Evolutionary conservation across 2,797 vertebrate species (phyloP), one percentile per base, ranked within the genome.

Genomic region (Ctenosaura bakeri): DNA sequence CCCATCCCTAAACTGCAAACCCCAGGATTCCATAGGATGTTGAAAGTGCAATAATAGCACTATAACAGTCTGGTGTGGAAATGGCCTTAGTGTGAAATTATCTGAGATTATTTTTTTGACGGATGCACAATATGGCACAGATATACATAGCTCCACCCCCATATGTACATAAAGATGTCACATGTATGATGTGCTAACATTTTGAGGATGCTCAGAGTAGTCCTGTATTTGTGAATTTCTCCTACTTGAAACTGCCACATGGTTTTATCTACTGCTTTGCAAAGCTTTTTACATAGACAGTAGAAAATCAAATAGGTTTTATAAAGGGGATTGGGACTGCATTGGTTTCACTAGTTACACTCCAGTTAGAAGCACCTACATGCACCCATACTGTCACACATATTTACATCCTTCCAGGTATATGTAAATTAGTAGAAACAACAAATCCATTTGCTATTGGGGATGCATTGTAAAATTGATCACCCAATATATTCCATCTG

Each of bases 291-390:
- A n/a, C 50, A 76, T 32, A 62, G 12, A n/a, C 52, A 50, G 54
- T 62, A 62, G 16, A 56, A n/a, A 16, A 4, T 64, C 7, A 79
- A n/a, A 88, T 50, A 81, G 5, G 6, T 64, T 76, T 35, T 52
- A 32, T 10, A n/a, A 12, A 32, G 32, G 24, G 29, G 24, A 56
- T 32, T 26, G 35, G 46, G 9, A 82, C 13, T 35, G 38, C 16
- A 42, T 83, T 86, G 78, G 20, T 54, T 0, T 0, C 10, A 85
- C 38, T 1, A 56, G 8, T 50, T 90, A 22, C 83, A 3, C 86
- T 0, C 24, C 78, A 42, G 26, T 32, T 14, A 82, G 12, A 59
- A 6, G 66, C 50, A 82, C 26, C 54, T 56, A 29, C 35, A 59
- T 18, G 18, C 16, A 76, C 7, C 2, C 35, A 46, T 42, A 20